phyloP scores from a whole-genome alignment of 2,113 vertebrate species.

The Craseonycteris thonglongyai region DNA sequence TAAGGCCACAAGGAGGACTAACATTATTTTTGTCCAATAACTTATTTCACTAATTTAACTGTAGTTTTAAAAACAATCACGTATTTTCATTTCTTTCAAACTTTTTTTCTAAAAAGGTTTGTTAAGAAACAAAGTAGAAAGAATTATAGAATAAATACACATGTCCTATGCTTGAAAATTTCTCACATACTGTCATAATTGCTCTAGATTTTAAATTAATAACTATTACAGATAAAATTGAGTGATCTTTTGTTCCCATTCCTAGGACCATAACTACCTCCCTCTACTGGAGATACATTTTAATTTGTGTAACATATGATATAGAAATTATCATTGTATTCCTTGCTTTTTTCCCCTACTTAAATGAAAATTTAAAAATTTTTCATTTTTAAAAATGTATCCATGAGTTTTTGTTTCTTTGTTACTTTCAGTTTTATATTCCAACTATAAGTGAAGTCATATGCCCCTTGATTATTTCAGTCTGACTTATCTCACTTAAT shows the following conservation, averaged over 20 bases:
- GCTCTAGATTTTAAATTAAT: background rate
- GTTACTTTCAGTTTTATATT: too few species aligned
- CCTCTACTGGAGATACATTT: background rate
- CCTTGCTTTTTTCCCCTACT: background rate
- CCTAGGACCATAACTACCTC: background rate
- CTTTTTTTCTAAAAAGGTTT: background rate
- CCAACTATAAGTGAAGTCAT: too few species aligned
- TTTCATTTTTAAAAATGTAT: background rate
- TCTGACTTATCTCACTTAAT: too few species aligned
- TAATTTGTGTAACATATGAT: background rate
- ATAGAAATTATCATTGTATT: background rate
- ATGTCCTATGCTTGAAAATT: background rate
- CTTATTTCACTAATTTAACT: background rate
- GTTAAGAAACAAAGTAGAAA: background rate
- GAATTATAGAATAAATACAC: background rate
- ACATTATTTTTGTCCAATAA: background rate
- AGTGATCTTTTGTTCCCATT: background rate
- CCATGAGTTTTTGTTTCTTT: too few species aligned
- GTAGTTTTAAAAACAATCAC: background rate
- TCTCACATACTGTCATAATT: background rate
- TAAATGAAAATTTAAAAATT: background rate
- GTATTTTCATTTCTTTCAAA: background rate
- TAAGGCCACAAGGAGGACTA: background rate
- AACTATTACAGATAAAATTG: background rate
- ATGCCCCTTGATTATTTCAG: too few species aligned